Evolutionary conservation across 1,140 invertebrate genomes (phyloP), one percentile per base, ranked within the genome.

Genomic region (Neodiprion fabricii): DNA sequence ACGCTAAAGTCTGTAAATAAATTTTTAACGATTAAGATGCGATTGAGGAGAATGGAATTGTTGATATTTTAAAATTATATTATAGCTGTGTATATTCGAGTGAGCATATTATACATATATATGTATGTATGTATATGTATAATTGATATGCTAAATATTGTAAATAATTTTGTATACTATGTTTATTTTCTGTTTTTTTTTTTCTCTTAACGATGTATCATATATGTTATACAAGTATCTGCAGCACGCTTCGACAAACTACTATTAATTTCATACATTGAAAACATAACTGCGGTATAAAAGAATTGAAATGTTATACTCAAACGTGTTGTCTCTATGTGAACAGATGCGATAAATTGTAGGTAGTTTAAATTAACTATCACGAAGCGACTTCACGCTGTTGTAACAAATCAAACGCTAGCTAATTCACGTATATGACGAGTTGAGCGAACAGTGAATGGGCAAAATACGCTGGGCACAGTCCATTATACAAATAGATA

Each of bases 1-100:
- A 77, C 78, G 50, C 66, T 76, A 77, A 79, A 79, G 79, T 78
- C 75, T 81, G 80, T 80, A 81, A 76, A 81, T 81, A 81, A 72
- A 75, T 65, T 17, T 70, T 75, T 73, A 75, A 69, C 48, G 48
- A 48, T 47, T 50, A 67, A 68, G 7, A 72, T 68, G 66, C 66
- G 48, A 72, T 66, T 40, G 28, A 40, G 5, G 2, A 73, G 67
- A 48, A 67, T 66, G 66, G n/a, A 67, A 61, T 61, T 61, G 53
- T 61, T 61, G 40, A 69, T 69, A 69, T 69, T 69, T 23, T 7
- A 69, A 69, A 69, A 69, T 69, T 69, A 69, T 69, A 69, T 61
- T 61, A 61, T 23, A 69, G n/a, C 21, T 21, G 67, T 69, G 67
- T 47, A 69, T 69, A 47, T 61, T 21, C 7, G 40, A 21, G 67